Evolutionary conservation across 2,113 vertebrate genomes (phyloP).

Genomic region (Crotalus viridis): DNA sequence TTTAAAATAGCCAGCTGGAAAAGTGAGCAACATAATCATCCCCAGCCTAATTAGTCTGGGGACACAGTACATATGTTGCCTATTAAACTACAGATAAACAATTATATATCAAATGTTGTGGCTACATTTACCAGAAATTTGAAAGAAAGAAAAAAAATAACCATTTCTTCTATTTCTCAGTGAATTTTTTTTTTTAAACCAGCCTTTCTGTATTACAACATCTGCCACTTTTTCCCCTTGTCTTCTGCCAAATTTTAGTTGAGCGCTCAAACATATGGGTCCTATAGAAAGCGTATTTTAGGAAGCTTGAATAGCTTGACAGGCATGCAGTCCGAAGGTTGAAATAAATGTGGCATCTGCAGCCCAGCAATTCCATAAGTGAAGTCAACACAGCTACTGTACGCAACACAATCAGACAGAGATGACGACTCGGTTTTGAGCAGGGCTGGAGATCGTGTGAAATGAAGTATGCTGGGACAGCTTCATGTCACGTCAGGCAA

Average conservation of each 20-base stretch:
- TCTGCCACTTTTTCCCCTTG: constrained; percentile 24
- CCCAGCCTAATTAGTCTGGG: not conserved
- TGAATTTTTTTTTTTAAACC: not conserved
- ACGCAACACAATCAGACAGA: no score
- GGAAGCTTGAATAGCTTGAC: not conserved
- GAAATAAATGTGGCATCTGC: not conserved
- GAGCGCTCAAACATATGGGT: constrained; percentile 15
- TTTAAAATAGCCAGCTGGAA: not conserved
- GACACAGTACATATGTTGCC: not conserved
- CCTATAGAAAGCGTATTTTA: constrained; percentile 18
- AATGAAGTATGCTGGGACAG: no score
- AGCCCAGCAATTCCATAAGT: not conserved
- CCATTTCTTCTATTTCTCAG: constrained; percentile 30
- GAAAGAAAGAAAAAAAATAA: constrained; percentile 15
- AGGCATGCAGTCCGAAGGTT: not conserved
- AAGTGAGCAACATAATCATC: not conserved
- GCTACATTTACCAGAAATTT: not conserved
- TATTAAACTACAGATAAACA: constrained; percentile 41
- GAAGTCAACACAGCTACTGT: not conserved
- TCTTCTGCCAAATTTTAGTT: constrained; percentile 40
- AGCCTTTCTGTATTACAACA: constrained; percentile 2
- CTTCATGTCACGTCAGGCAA: no score
- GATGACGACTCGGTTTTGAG: no score
- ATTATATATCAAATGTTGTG: constrained; percentile 15
- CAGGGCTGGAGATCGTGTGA: no score